Evolutionary conservation across 2,888 invertebrate genomes (phyloP).

Genomic region (Phorcus lineatus): DNA sequence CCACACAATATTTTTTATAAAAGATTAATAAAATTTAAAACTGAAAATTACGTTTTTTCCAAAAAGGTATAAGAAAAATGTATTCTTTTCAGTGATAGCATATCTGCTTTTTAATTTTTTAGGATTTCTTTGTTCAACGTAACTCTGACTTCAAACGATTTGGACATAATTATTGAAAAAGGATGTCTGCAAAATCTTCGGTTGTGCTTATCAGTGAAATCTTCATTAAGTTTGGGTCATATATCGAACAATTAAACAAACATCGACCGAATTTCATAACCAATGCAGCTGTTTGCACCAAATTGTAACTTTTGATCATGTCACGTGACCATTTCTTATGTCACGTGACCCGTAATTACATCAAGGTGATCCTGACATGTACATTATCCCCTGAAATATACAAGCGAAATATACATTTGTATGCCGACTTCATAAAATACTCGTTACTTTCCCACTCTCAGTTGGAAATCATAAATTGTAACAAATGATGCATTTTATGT

Average conservation of each 20-base stretch:
- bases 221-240: not conserved
- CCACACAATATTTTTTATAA: no score
- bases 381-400: not conserved
- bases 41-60: no score
- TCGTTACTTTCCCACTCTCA: not conserved
- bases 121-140: no score
- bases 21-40: no score
- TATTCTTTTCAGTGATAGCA: no score
- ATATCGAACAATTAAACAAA: not conserved
- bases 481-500: constrained; percentile 19
- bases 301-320: not conserved
- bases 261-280: not conserved
- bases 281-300: not conserved
- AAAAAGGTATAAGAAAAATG: no score
- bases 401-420: not conserved
- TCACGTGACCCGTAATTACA: constrained; percentile 12
- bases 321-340: not conserved
- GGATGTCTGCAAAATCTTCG: not conserved
- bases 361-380: not conserved
- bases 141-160: not conserved
- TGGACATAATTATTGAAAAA: not conserved
- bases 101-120: no score
- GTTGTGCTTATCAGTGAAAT: not conserved
- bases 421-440: not conserved
- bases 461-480: constrained; percentile 18